Evolutionary conservation across 2,113 vertebrate genomes (phyloP).

Genomic region (Ciconia maguari): DNA sequence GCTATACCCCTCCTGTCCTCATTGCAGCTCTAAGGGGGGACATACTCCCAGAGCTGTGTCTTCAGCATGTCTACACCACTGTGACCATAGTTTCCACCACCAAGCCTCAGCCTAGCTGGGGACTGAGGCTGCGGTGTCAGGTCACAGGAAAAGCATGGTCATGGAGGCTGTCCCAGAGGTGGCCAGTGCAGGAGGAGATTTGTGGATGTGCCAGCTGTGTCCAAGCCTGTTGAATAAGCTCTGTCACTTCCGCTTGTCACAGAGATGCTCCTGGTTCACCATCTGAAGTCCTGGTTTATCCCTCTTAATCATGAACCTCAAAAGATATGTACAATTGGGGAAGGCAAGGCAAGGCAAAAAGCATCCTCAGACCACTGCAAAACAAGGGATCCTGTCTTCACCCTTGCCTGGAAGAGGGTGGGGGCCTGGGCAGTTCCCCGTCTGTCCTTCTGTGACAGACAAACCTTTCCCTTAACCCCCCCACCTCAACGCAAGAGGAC

Average conservation of each 20-base stretch:
- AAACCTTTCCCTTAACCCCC: neutral
- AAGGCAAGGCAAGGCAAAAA: neutral
- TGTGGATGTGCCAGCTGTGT: neutral
- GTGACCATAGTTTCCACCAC: neutral
- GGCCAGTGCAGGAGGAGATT: neutral
- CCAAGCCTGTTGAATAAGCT: neutral
- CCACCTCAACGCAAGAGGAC: neutral
- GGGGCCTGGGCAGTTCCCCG: neutral
- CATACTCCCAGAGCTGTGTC: neutral
- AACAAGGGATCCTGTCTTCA: neutral
- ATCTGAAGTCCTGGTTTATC: neutral
- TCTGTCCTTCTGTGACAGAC: neutral
- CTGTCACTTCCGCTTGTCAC: neutral
- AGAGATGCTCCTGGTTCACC: neutral
- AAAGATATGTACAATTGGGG: fast-evolving
- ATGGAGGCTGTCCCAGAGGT: neutral
- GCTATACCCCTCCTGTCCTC: neutral
- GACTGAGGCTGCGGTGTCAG: neutral
- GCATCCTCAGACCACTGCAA: neutral
- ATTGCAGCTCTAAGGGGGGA: too few relatives aligned
- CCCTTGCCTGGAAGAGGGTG: neutral
- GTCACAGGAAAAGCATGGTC: neutral
- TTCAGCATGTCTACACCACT: neutral
- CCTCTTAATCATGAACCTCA: neutral
- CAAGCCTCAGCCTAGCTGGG: neutral